Base-by-base conservation (phyloP, 2,113 vertebrate genomes). In the Eulemur macaco region DNA sequence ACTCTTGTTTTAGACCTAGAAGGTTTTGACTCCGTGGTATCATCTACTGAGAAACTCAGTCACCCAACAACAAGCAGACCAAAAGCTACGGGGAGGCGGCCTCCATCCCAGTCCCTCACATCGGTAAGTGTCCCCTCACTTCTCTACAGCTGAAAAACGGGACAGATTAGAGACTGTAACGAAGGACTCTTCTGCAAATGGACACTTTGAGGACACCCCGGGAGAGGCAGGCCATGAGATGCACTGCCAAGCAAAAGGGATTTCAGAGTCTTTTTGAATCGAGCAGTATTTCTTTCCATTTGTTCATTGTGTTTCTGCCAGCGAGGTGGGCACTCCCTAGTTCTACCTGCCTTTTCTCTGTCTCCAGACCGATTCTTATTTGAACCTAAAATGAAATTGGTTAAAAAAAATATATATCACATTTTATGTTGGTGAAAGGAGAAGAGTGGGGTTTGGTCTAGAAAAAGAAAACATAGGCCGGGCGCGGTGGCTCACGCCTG, bases 41-140 rank as follows among this genome's bases (percentile, higher is more conserved):
- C 99, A 45, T 98, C 99, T 84, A 98, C 99, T 96, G 99, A 99
- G 98, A 99, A 99, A 98, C 99, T 99, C 96, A 99, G 98, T 98
- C 99, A 99, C 97, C 99, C 99, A 37, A 99, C 99, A 31, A 99
- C 98, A 89, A 99, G 98, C 68, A 98, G 99, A 98, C 99, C 99
- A 69, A 99, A 99, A 98, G 99, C 99, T 97, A 99, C 98, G 4
- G 99, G 99, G 98, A 99, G 99, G 96, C 99, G 99, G 92, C 99
- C 99, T 80, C 99, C 99, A 13, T 99, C 99, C 6, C 99, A 99
- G 98, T 99, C 99, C 96, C 98, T 99, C 98, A 99, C 99, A 4
- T 98, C 99, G 83, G 99, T 99, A 99, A 99, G 99, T 99, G 81
- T 97, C 97, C 69, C 56, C 91, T 96, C 84, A 82, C 60, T 97